phyloP scores from a whole-genome alignment of 2,888 invertebrate species.

The Drosophila acutilabella region DNA sequence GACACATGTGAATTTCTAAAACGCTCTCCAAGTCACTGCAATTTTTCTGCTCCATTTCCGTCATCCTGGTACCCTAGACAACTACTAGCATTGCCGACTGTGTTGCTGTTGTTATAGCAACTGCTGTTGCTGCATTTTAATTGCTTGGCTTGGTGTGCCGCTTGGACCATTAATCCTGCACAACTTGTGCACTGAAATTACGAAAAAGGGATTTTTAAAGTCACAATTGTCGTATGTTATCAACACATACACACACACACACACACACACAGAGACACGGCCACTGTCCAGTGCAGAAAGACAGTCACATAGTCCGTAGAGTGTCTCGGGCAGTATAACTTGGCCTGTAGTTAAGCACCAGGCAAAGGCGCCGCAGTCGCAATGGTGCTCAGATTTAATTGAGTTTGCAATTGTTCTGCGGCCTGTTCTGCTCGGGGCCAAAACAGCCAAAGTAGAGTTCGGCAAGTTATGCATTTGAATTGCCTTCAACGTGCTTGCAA shows the following conservation, averaged over 20 bases:
- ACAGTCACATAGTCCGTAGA: slow-evolving; percentile 2
- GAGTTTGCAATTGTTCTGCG: slow-evolving; percentile 80
- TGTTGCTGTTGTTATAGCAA: slow-evolving; percentile 21
- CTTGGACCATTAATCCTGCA: slow-evolving; percentile 79
- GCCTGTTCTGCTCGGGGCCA: slow-evolving; percentile 30
- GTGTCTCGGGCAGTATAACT: slow-evolving; percentile 47
- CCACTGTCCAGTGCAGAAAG: slow-evolving; percentile 23
- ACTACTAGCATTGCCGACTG: slow-evolving; percentile 1
- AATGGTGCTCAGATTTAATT: slow-evolving; percentile 77
- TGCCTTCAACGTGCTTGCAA: slow-evolving; percentile 22
- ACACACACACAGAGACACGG: slow-evolving; percentile 9
- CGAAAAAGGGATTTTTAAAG: slow-evolving; percentile 76
- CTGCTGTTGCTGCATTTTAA: slow-evolving; percentile 72
- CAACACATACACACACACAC: slow-evolving; percentile 47
- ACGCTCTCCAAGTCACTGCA: slow-evolving; percentile 75
- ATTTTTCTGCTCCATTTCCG: slow-evolving; percentile 81
- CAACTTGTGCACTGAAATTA: slow-evolving; percentile 76
- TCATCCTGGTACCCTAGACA: slow-evolving; percentile 24
- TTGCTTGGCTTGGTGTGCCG: slow-evolving; percentile 75
- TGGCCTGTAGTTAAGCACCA: slow-evolving; percentile 62
- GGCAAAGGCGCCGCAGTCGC: slow-evolving; percentile 47
- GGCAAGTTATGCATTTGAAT: slow-evolving; percentile 57
- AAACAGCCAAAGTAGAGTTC: slow-evolving; percentile 35
- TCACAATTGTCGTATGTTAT: slow-evolving; percentile 79
- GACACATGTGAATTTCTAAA: slow-evolving; percentile 74